phyloP scores from a whole-genome alignment of 2,113 vertebrate genomes.

The Ceratotherium simum region DNA sequence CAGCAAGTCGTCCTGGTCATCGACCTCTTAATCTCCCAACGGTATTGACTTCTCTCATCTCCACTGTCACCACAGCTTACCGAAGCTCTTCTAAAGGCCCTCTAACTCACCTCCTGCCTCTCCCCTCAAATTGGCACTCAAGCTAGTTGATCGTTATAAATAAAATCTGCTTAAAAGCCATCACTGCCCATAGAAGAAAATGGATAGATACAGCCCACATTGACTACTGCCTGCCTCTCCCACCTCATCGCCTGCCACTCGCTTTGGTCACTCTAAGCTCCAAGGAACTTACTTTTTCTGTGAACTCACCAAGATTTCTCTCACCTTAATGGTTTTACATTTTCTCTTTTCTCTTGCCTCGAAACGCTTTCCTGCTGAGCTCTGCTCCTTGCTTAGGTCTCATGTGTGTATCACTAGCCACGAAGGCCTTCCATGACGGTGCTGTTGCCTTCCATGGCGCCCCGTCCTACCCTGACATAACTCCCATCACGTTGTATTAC shows the following conservation, averaged over 20 bases:
- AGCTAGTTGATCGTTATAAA: not conserved
- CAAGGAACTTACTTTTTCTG: not conserved
- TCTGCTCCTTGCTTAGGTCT: not conserved
- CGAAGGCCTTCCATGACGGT: not conserved
- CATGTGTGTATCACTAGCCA: not conserved
- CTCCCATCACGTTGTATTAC: not conserved
- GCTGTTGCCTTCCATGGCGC: not conserved
- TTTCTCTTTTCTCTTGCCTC: not conserved
- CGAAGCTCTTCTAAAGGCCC: too few species aligned
- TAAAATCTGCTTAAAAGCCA: not conserved
- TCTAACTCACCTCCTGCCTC: not conserved
- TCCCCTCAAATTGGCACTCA: not conserved
- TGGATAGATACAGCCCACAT: accelerated
- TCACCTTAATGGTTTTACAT: not conserved
- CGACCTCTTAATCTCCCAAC: not conserved
- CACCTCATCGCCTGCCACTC: not conserved
- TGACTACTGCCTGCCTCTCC: not conserved
- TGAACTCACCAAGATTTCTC: not conserved
- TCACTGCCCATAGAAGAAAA: not conserved
- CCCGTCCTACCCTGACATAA: not conserved
- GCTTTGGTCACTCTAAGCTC: not conserved
- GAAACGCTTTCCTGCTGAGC: not conserved
- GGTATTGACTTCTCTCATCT: not conserved
- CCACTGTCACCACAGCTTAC: not conserved
- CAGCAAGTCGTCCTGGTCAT: not conserved